Evolutionary conservation across 1,140 invertebrate species (phyloP), one percentile per base, ranked within the genome.

Genomic region (Diploscapter pachys): DNA sequence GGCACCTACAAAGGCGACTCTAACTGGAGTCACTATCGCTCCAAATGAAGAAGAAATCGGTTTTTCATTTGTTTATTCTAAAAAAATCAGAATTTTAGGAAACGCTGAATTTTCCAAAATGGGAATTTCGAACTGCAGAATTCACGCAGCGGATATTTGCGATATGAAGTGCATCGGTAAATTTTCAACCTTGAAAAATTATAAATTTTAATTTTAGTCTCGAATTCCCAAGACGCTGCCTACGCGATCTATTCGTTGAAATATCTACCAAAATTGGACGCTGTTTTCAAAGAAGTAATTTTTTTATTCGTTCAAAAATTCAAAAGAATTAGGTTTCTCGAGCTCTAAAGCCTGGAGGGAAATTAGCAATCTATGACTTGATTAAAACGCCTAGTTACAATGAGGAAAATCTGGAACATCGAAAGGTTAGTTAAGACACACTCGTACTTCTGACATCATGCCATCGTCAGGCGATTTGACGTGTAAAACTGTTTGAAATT

Each of bases 131-230:
- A 52, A 61, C n/a, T 85, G 84, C 73, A 69, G 71, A 5, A 53
- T 81, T 4, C 74, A 79, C 4, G 87, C 86, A 48, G 88, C 83
- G 5, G 90, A 91, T 79, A 92, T 90, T 72, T 91, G 89, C 81
- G 91, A 81, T 72, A 81, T 88, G 74, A 82, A 82, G n/a, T 76
- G 85, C 11, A 82, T 78, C 51, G 86, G 68, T 13, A 81, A 49
- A 13, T 77, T 54, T 31, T 54, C 31, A 70, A 70, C 48, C 2
- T 56, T 6, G 9, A n/a, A 63, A 63, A 4, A 50, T n/a, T 63
- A 4, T 4, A 4, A 50, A 63, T 31, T 31, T 31, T 31, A 0
- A 31, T 56, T 50, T 56, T 72, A 5, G 57, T 51, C n/a, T 63
- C 2, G 50, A 51, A 51, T 4, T 31, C 56, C 69, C 66, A 68